Base-by-base conservation (phyloP, 2,888 invertebrate species). In the Caradrina kadenii region DNA sequence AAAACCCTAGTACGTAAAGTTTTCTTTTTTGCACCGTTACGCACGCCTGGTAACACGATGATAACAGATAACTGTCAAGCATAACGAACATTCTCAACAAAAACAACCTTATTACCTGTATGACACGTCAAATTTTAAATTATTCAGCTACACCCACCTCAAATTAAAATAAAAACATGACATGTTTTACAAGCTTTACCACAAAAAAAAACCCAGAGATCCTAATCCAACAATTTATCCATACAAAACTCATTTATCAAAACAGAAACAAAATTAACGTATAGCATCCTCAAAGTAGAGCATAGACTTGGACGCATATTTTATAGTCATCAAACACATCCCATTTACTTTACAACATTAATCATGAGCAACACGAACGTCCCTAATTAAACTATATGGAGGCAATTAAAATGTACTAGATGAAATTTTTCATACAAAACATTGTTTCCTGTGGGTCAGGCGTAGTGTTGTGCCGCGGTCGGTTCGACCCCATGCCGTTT, bases 401-500 rank as follows among this genome's bases (percentile, higher is more conserved):
- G 90, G 91, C 93, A 93, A 95, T 94, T 94, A 94, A 92, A 93
- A 87, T 83, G 89, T 90, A 93, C 89, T 90, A 90, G 90, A 92
- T 91, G 86, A 89, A 88, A 89, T 90, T 93, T 94, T 95, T 93
- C 87, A 91, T 92, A 91, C 91, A 92, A 93, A 95, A 93, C 93
- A 93, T 93, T 94, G 93, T 94, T 94, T 94, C 91, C 91, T 92
- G 91, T 91, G 88, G 89, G 88, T 86, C 86, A 84, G 85, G 71
- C 81, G 81, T 84, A 83, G 88, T 87, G 90, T 90, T 88, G 88
- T 87, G 83, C 82, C 84, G 86, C 71, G 85, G 90, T 87, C 79
- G 87, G 81, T 82, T 85, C 77, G 91, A 86, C 93, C 91, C 95
- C 95, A 71, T 87, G 95, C 96, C 95, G 96, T 96, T 96, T 95